Percentiles rank a stretch among this genome's conserved stretches.
Evolutionary conservation across 2,113 vertebrate genomes (phyloP).

Genomic region (Tor tambroides): DNA sequence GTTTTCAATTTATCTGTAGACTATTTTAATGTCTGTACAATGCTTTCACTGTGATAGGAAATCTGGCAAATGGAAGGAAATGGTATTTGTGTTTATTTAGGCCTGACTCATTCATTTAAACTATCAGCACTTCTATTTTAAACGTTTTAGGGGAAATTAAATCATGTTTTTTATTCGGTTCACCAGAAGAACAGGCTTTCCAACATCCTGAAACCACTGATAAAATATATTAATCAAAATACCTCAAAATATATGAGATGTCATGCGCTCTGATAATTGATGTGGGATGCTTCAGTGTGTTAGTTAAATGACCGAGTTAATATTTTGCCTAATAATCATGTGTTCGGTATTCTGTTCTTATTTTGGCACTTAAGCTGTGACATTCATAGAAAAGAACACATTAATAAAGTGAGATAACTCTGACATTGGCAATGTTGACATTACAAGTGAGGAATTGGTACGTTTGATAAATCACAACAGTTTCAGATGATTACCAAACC

Average conservation of each 20-base stretch:
- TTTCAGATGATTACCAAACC: not conserved
- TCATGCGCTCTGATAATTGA: not conserved
- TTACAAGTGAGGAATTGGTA: not conserved
- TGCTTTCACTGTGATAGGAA: not conserved
- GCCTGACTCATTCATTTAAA: not conserved
- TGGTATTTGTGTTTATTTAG: slow-evolving; percentile 21
- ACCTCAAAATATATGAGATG: not conserved
- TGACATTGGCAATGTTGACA: not conserved
- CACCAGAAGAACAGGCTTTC: not conserved
- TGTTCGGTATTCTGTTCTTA: not conserved
- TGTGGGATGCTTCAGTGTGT: not conserved
- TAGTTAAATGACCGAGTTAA: not conserved
- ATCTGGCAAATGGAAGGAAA: slow-evolving; percentile 1
- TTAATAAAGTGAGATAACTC: not conserved
- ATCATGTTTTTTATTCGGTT: slow-evolving; percentile 5
- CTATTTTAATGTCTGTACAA: not conserved
- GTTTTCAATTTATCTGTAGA: not conserved
- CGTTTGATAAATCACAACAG: not conserved
- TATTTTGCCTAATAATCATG: not conserved
- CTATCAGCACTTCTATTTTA: slow-evolving; percentile 1
- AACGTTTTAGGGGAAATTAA: not conserved
- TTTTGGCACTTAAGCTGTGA: not conserved
- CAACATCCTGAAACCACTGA: not conserved
- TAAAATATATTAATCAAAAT: not conserved
- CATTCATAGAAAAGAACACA: not conserved